A percentile compares a stretch with the other conserved stretches of the same genome.
phyloP scores from a whole-genome alignment of 2,888 invertebrate genomes.

The Watsonalla cultraria region DNA sequence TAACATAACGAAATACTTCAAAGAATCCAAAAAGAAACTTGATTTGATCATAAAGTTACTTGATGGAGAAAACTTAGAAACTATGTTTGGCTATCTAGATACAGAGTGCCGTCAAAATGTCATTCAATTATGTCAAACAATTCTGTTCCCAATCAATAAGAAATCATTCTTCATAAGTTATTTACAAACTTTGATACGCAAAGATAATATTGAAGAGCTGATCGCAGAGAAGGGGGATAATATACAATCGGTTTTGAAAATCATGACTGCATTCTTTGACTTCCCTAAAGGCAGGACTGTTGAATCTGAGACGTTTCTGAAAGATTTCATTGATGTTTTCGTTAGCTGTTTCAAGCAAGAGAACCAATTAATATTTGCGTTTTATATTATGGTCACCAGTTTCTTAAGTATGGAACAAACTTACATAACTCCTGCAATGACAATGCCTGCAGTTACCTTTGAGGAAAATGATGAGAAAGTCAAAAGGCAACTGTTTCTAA shows the following conservation, averaged over 20 bases:
- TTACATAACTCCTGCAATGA: constrained; percentile 54
- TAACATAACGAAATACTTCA: constrained; percentile 50
- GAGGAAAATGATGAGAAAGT: constrained; percentile 49
- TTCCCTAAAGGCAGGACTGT: constrained; percentile 48
- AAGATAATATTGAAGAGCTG: constrained; percentile 56
- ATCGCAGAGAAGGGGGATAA: constrained; percentile 66
- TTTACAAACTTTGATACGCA: constrained; percentile 56
- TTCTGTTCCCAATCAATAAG: constrained; percentile 58
- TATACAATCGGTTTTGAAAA: constrained; percentile 64
- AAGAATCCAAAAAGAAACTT: constrained; percentile 60
- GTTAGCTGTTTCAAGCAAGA: constrained; percentile 55
- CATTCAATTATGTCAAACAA: constrained; percentile 45
- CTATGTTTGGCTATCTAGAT: constrained; percentile 51
- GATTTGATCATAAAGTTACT: constrained; percentile 59
- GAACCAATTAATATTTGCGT: constrained; percentile 60
- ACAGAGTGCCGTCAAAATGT: constrained; percentile 40
- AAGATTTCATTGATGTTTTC: constrained; percentile 59
- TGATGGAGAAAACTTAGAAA: constrained; percentile 54
- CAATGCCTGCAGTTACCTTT: constrained; percentile 43
- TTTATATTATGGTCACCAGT: constrained; percentile 57
- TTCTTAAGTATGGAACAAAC: constrained; percentile 55
- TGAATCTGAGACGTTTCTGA: constrained; percentile 43
- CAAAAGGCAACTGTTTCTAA: constrained; percentile 53
- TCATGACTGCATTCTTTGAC: constrained; percentile 59
- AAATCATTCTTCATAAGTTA: constrained; percentile 55